phyloP scores from a whole-genome alignment of 2,113 vertebrate genomes.

The Deroptyus accipitrinus region DNA sequence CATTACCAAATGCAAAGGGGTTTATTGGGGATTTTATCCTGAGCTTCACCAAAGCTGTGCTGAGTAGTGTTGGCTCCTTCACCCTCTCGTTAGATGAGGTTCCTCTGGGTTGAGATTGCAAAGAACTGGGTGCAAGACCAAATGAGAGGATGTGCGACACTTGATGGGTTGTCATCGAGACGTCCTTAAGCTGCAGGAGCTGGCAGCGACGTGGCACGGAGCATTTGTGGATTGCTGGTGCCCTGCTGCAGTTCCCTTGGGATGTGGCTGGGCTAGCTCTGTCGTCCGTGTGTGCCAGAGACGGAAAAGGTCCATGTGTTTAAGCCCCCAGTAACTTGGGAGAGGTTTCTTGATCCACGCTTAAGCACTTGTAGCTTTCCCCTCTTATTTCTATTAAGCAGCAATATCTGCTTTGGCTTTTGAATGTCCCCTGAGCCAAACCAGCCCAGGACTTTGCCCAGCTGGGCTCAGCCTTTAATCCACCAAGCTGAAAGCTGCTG shows the following conservation, averaged over 20 bases:
- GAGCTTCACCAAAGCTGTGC: neutral
- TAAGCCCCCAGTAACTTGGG: neutral
- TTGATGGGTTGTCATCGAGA: neutral
- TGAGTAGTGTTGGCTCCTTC: neutral
- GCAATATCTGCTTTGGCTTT: constrained; percentile 25
- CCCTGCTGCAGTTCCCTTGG: neutral
- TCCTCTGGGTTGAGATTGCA: neutral
- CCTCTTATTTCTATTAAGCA: constrained; percentile 11
- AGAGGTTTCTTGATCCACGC: neutral
- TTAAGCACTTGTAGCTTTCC: neutral
- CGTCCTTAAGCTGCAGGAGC: neutral
- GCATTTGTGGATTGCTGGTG: neutral
- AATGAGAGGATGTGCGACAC: neutral
- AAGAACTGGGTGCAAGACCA: neutral
- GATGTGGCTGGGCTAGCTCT: neutral
- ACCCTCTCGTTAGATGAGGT: neutral
- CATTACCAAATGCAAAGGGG: rapidly evolving
- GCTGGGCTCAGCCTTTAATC: constrained; percentile 13
- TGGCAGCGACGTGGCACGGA: neutral
- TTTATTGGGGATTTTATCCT: neutral
- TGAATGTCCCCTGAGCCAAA: neutral
- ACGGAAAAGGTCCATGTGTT: rapidly evolving
- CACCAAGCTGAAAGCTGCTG: neutral
- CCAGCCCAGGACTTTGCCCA: constrained; percentile 7
- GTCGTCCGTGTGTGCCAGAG: neutral